A percentile compares a stretch with the other conserved stretches of the same genome.
Conservation (phyloP, 2,797 vertebrate genomes). For the Picus viridis region DNA sequence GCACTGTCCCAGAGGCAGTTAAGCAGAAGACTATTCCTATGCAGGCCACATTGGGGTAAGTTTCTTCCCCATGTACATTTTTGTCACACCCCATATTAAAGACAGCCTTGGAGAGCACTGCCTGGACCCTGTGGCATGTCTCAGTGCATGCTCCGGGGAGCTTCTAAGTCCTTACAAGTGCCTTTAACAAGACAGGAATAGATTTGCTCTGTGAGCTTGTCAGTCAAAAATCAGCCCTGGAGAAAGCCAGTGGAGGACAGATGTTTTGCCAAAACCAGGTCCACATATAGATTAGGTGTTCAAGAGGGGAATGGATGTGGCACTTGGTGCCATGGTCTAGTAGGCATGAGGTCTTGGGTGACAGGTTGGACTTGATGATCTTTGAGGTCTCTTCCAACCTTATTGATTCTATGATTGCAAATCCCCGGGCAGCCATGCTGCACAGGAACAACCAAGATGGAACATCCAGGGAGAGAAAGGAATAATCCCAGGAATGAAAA, state of each 20-base stretch:
- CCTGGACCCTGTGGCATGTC: neutral
- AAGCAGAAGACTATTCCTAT: neutral
- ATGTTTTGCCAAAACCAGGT: neutral
- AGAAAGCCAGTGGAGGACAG: neutral
- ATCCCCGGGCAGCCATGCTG: neutral
- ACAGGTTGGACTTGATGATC: too few species aligned
- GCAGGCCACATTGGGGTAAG: neutral
- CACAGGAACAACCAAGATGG: neutral
- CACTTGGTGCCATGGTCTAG: too few species aligned
- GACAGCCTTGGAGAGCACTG: neutral
- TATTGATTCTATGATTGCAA: neutral
- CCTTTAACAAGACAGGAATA: neutral
- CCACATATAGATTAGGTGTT: neutral
- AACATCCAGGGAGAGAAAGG: neutral
- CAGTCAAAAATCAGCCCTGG: neutral
- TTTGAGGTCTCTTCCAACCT: too few species aligned
- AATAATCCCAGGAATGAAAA: neutral
- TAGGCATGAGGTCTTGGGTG: too few species aligned
- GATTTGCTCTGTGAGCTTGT: neutral
- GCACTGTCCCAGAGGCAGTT: rapidly evolving
- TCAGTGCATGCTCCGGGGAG: neutral
- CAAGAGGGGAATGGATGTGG: too few species aligned
- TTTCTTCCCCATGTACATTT: neutral
- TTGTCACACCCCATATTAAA: neutral
- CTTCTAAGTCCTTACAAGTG: neutral